phyloP scores from a whole-genome alignment of 2,888 invertebrate genomes.

The Dione juno region DNA sequence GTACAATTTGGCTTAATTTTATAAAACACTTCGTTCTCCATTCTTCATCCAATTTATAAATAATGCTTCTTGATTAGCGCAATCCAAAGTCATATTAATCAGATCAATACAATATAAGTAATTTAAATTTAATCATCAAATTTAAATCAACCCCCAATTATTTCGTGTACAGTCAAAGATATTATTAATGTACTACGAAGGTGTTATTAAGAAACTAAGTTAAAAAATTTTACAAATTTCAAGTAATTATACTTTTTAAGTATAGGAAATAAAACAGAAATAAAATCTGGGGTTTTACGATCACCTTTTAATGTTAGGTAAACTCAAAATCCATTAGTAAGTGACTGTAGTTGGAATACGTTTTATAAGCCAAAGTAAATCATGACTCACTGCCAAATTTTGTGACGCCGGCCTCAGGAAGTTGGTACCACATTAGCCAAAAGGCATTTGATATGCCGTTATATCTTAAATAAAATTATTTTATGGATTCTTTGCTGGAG shows the following conservation, averaged over 20 bases:
- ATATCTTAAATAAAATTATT: conserved; percentile 2
- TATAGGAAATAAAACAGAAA: conserved; percentile 1
- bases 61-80: too few species aligned
- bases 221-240: conserved; percentile 7
- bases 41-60: too few species aligned
- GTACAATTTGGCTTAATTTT: too few species aligned
- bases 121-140: background rate
- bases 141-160: background rate
- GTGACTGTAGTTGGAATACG: conserved; percentile 56
- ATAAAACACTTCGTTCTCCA: too few species aligned
- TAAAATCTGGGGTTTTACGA: conserved; percentile 26
- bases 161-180: background rate
- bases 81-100: too few species aligned
- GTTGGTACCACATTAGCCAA: conserved; percentile 43
- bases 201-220: background rate
- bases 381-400: conserved; percentile 78
- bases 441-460: conserved; percentile 17
- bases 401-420: conserved; percentile 47
- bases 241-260: background rate
- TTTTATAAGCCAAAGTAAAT: conserved; percentile 81
- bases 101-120: background rate
- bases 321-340: conserved; percentile 67
- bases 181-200: too few species aligned
- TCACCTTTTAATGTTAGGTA: conserved; percentile 36
- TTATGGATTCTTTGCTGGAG: background rate